Conservation (phyloP, 2,888 invertebrate genomes). For the Monopis laevigella region DNA sequence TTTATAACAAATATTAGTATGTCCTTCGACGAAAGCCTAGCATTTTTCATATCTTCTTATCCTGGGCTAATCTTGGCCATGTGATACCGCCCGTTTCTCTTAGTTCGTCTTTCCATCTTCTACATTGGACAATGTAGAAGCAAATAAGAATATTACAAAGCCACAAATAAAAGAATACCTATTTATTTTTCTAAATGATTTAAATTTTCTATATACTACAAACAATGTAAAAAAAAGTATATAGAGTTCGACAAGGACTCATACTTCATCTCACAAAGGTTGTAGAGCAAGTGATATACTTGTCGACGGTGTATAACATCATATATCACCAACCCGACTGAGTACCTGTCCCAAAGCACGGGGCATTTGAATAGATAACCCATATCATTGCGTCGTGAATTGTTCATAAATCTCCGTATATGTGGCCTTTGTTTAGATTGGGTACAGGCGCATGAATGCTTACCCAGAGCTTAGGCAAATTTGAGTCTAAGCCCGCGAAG, state of each 20-base stretch:
- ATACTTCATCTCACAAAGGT: constrained; percentile 3
- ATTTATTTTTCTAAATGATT: too few relatives aligned
- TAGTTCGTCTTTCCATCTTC: too few relatives aligned
- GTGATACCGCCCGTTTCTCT: too few relatives aligned
- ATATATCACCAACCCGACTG: constrained; percentile 5
- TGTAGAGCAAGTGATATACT: constrained; percentile 5
- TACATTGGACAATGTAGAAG: too few relatives aligned
- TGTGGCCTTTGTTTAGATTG: constrained; percentile 52
- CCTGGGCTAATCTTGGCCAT: too few relatives aligned
- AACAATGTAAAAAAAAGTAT: too few relatives aligned
- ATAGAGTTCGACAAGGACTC: constrained; percentile 6
- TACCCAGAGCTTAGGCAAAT: constrained; percentile 27
- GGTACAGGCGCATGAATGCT: constrained; percentile 35
- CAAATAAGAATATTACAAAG: too few relatives aligned
- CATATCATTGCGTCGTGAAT: constrained; percentile 58
- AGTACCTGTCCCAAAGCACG: constrained; percentile 8
- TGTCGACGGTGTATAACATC: constrained; percentile 3
- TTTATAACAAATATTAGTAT: too few relatives aligned
- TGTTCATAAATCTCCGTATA: constrained; percentile 58
- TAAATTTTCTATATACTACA: too few relatives aligned
- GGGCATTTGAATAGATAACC: constrained; percentile 25
- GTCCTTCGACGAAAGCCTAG: too few relatives aligned
- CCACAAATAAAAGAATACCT: too few relatives aligned
- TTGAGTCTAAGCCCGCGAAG: constrained; percentile 18
- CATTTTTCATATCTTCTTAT: too few relatives aligned